A percentile compares a stretch with the other conserved stretches of the same genome.
Evolutionary conservation across 2,113 vertebrate genomes (phyloP).

Genomic region (Calyptomena viridis): DNA sequence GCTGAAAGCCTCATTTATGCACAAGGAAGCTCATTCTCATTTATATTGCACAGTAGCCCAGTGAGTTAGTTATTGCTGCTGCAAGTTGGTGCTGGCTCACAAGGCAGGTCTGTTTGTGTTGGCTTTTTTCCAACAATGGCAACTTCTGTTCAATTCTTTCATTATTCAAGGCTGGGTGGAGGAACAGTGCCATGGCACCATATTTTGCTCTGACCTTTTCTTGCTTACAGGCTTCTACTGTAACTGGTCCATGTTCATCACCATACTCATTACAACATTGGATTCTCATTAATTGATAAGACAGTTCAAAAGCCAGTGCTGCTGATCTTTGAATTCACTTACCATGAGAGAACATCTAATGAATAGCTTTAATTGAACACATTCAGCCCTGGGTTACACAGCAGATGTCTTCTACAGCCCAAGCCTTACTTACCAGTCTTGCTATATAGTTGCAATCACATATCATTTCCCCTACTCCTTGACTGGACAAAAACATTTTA

Average conservation of each 20-base stretch:
- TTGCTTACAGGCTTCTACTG: neutral
- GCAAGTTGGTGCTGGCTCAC: fast-evolving
- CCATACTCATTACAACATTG: neutral
- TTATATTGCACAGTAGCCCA: neutral
- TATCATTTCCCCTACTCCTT: neutral
- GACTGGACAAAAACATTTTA: neutral
- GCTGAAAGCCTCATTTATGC: neutral
- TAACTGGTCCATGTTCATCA: neutral
- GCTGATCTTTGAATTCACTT: neutral
- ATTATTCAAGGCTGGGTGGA: neutral
- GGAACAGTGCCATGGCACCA: fast-evolving
- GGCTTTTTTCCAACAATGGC: neutral
- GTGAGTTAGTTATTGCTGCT: neutral
- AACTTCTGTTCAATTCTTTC: neutral
- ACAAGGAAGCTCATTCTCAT: fast-evolving
- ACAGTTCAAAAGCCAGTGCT: neutral
- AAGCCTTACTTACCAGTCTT: neutral
- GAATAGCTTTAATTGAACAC: neutral
- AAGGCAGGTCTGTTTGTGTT: neutral
- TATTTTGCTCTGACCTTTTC: neutral
- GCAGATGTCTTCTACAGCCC: neutral
- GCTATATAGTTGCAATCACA: neutral
- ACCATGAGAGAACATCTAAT: neutral
- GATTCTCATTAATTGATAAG: neutral
- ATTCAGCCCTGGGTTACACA: neutral